Evolutionary conservation across 2,113 vertebrate species (phyloP), one percentile per base, ranked within the genome.

Genomic region (Tetrao urogallus): DNA sequence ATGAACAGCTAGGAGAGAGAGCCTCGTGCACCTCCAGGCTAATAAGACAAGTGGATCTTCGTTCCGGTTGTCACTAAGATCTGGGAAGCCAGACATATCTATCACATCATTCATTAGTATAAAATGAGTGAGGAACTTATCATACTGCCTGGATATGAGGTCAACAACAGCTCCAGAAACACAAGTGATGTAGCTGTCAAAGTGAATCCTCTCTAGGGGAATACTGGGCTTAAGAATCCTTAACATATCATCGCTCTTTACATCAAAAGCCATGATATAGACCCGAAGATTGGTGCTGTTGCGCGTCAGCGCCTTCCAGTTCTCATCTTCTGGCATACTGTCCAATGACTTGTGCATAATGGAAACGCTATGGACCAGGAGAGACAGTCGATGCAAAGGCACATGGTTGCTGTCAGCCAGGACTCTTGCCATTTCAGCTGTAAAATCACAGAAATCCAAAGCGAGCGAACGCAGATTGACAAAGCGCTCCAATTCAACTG

Each of bases 131-230:
- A 99, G 99, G 87, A 99, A 99, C 97, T 99, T 99, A 97, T 99
- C 98, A 94, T 99, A 99, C 97, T 99, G 99, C 98, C 98, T 98
- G 86, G 99, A 98, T 97, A 99, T 99, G 95, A 99, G 99, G 97
- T 99, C 99, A 97, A 99, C 97, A 80, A 98, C 98, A 66, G 98
- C 98, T 58, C 99, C 99, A 36, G 98, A 99, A 97, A 99, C 98
- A 90, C 98, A 98, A 56, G 98, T 98, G 95, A 98, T 98, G 95
- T 99, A 99, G 97, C 99, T 99, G 97, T 99, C 99, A 82, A 99
- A 98, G 94, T 99, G 99, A 97, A 99, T 99, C 93, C 99, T 98
- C 98, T 99, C 99, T 96, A 99, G 96, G 16, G 99, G 99, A 91
- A 99, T 98, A 98, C 99, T 99, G 61, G 99, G 99, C 97, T 99